Evolutionary conservation across 2,888 invertebrate species (phyloP).

Genomic region (Tipula helvola): DNA sequence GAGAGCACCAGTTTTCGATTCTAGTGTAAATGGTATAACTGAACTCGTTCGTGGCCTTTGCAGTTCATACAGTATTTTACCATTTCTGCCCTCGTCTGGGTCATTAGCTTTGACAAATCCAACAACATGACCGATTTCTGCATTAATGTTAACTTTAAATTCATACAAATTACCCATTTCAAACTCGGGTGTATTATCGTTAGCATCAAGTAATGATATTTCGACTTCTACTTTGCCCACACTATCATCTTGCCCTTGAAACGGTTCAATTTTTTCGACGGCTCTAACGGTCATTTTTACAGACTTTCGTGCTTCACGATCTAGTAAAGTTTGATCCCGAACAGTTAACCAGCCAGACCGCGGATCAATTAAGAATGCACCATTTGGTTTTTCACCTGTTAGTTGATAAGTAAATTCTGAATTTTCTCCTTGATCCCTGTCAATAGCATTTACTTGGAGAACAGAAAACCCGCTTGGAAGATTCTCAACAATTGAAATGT

Average conservation of each 20-base stretch:
- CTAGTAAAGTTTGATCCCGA: slow-evolving; percentile 55
- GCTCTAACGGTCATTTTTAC: slow-evolving; percentile 67
- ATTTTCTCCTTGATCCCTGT: slow-evolving; percentile 75
- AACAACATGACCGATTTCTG: slow-evolving; percentile 54
- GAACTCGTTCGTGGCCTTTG: slow-evolving; percentile 55
- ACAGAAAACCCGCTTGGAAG: slow-evolving; percentile 60
- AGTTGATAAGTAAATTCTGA: slow-evolving; percentile 71
- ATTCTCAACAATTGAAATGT: slow-evolving; percentile 86
- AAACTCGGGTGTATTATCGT: slow-evolving; percentile 83
- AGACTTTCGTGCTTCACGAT: slow-evolving; percentile 62
- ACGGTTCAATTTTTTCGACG: slow-evolving; percentile 58
- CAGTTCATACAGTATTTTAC: slow-evolving; percentile 59
- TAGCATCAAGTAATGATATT: slow-evolving; percentile 74
- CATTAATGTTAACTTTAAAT: slow-evolving; percentile 56
- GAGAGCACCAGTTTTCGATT: slow-evolving; percentile 56
- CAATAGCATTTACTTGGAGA: slow-evolving; percentile 53
- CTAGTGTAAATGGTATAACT: slow-evolving; percentile 57
- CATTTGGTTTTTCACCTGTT: slow-evolving; percentile 47
- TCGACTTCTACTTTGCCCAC: slow-evolving; percentile 58
- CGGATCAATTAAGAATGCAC: slow-evolving; percentile 69
- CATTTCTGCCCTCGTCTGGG: slow-evolving; percentile 57
- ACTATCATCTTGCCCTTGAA: slow-evolving; percentile 26
- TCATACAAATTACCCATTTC: slow-evolving; percentile 73
- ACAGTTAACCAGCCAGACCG: slow-evolving; percentile 79
- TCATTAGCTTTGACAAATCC: slow-evolving; percentile 73